Evolutionary conservation across 2,797 vertebrate genomes (phyloP).

Genomic region (Coreius guichenoti): DNA sequence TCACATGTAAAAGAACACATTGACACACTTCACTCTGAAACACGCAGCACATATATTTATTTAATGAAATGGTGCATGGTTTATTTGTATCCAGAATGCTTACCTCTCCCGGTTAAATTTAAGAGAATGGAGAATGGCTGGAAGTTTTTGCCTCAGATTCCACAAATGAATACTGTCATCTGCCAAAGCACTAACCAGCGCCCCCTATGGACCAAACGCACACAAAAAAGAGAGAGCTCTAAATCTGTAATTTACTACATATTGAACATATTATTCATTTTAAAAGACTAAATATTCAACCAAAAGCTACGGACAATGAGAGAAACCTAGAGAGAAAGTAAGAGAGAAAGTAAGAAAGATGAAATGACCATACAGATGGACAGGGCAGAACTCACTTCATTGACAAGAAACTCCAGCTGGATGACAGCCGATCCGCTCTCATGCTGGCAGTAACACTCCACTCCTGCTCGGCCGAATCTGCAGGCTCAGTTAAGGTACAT

Average conservation of each 20-base stretch:
- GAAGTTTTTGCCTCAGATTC: slow-evolving; percentile 98
- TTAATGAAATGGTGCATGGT: not conserved
- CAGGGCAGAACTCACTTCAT: slow-evolving; percentile 85
- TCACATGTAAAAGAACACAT: not conserved
- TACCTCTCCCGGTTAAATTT: slow-evolving; percentile 97
- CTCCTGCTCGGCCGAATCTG: slow-evolving; percentile 94
- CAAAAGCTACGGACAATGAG: not conserved
- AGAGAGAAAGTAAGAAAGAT: not conserved
- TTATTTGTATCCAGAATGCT: slow-evolving; percentile 25
- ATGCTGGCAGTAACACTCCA: slow-evolving; percentile 98
- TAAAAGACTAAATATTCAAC: not conserved
- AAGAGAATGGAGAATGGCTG: slow-evolving; percentile 96
- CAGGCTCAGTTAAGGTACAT: slow-evolving; percentile 53
- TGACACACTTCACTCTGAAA: not conserved
- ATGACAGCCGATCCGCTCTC: slow-evolving; percentile 95
- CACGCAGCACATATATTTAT: not conserved
- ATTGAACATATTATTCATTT: not conserved
- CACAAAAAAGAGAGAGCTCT: not conserved
- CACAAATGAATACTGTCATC: slow-evolving; percentile 98
- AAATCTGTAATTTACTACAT: not conserved
- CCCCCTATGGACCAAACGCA: slow-evolving; percentile 82
- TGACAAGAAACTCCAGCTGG: slow-evolving; percentile 98
- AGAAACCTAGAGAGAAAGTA: not conserved
- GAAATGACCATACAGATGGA: not conserved
- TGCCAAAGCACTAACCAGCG: slow-evolving; percentile 98